Percentiles rank a stretch among this genome's conserved stretches.
These are phyloP conservation scores for Falco novaeseelandiae DNA, from an alignment of 2,797 vertebrate species.

Conservation along the genomic window DNA sequence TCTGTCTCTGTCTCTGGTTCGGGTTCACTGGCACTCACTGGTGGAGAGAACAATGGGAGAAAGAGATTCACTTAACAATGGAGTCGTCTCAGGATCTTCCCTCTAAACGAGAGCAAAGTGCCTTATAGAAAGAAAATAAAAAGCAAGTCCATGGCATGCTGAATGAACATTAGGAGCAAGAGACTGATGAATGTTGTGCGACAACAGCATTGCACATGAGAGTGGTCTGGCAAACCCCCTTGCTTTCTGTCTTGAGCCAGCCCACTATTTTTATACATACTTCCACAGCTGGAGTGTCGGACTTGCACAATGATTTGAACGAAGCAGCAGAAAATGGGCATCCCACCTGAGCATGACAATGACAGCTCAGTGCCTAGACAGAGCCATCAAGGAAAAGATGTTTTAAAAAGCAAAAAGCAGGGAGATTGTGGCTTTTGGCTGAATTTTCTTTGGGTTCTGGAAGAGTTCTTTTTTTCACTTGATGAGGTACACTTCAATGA, in stretches of 20 bases:
- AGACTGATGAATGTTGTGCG: background rate
- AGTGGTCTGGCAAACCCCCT: background rate
- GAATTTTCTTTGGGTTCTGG: constrained; percentile 34
- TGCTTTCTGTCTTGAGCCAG: background rate
- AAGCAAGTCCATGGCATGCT: background rate
- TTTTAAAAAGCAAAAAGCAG: background rate
- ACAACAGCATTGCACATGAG: background rate
- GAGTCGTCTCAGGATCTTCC: background rate
- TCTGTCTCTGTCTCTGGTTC: constrained; percentile 78
- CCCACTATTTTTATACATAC: background rate
- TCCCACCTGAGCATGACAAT: background rate
- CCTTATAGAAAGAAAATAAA: constrained; percentile 36
- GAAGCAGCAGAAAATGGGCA: constrained; percentile 12
- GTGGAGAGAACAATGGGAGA: constrained; percentile 72
- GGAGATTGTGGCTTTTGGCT: constrained; percentile 4
- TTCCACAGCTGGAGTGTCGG: constrained; percentile 20
- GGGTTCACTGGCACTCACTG: constrained; percentile 77
- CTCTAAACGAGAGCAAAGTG: background rate
- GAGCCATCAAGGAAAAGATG: background rate
- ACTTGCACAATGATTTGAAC: background rate
- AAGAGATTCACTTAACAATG: constrained; percentile 55
- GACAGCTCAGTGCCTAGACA: constrained; percentile 13
- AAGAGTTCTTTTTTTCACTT: constrained; percentile 63
- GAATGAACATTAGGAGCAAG: constrained; percentile 25
- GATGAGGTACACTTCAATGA: constrained; percentile 48